Conservation (phyloP, 2,113 vertebrate species). For the Solea solea region DNA sequence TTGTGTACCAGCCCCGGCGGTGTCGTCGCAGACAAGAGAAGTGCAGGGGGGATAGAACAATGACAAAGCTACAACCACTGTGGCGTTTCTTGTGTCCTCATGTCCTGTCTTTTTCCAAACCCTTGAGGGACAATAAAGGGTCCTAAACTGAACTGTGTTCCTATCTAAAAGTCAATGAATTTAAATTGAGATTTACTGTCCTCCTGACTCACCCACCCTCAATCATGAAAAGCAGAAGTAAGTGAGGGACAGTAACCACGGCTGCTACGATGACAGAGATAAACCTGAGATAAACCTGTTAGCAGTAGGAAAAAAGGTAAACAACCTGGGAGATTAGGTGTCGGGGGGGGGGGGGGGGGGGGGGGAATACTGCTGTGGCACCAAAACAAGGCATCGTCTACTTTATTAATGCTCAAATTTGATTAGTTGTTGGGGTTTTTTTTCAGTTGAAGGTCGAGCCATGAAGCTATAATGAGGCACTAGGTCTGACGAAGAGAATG, state of each 20-base stretch:
- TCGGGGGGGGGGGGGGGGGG: no score
- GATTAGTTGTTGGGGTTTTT: background rate
- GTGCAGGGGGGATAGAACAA: no score
- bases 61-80: no score
- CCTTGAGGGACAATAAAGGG: no score
- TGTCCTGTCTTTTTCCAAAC: no score
- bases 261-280: slow-evolving; percentile 58
- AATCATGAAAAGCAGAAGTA: slow-evolving; percentile 62
- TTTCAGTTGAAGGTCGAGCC: slow-evolving; percentile 9
- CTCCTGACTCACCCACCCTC: slow-evolving; percentile 36
- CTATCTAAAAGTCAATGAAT: background rate
- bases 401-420: slow-evolving; percentile 17
- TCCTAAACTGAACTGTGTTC: no score
- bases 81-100: no score
- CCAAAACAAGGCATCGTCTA: slow-evolving; percentile 31
- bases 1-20: no score
- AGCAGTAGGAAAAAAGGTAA: slow-evolving; percentile 58
- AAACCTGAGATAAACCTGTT: slow-evolving; percentile 31
- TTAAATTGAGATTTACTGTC: slow-evolving; percentile 51
- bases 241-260: slow-evolving; percentile 28
- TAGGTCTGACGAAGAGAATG: slow-evolving; percentile 7
- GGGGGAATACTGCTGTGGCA: slow-evolving; percentile 34
- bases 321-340: slow-evolving; percentile 69
- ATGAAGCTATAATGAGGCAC: background rate
- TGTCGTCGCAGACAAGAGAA: no score